Evolutionary conservation across 2,888 invertebrate species (phyloP), one percentile per base, ranked within the genome.

Genomic region (Pegoplata infirma): DNA sequence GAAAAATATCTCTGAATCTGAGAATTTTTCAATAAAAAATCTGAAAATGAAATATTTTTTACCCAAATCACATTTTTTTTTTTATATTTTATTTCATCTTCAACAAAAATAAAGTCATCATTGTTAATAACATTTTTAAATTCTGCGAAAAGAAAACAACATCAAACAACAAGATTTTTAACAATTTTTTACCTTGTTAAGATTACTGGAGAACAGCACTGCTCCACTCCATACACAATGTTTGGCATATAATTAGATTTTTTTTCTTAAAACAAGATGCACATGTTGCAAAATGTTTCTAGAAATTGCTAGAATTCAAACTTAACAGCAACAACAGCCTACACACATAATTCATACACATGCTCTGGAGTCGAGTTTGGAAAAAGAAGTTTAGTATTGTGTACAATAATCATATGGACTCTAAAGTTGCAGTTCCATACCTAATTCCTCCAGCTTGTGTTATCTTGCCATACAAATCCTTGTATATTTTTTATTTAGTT

Each of bases 161-260:
- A 58, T 46, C 21, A 51, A 44, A 49, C 16, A n/a, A 46, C 61
- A 59, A 44, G 32, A 51, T 44, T 56, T 56, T 63, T 47, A 19
- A 49, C 40, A 47, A 47, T 49, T 55, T 56, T 44, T 49, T 58
- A 44, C 14, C 75, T 76, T 69, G 40, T 76, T 69, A 63, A 56
- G 49, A 75, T 44, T 40, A 63, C 63, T 56, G 47, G 56, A 53
- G 49, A 12, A n/a, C 36, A 67, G 14, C n/a, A 46, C n/a, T n/a
- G n/a, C n/a, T n/a, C 3, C 32, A 5, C 28, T 28, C 8, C n/a
- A n/a, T n/a, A n/a, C n/a, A n/a, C n/a, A 28, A 28, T 7, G 28
- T 36, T 46, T 53, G 46, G 53, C 55, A 75, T 47, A 53, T 63
- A 75, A 76, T 69, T 76, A 68, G 61, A 75, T 63, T 69, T 56